A percentile compares a stretch with the other conserved stretches of the same genome.
These are phyloP conservation scores for Nezara viridula DNA, from an alignment of 2,888 invertebrate genomes.

Conservation along the genomic window DNA sequence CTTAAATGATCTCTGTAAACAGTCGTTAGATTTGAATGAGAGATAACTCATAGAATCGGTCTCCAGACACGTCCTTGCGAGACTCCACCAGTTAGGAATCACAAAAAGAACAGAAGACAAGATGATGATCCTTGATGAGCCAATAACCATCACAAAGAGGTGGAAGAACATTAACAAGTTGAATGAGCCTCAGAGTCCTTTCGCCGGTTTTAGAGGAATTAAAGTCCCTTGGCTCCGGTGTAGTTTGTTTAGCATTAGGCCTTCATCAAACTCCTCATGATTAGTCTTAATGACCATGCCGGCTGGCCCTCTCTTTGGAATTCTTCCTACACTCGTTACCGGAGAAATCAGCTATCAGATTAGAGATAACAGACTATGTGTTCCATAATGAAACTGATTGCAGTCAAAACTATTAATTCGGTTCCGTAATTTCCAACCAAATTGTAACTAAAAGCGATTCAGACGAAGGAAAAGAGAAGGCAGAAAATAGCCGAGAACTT, in stretches of 20 bases:
- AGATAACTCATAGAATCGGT: neutral
- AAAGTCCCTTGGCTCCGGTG: neutral
- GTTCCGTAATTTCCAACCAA: neutral
- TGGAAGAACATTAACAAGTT: neutral
- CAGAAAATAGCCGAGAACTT: neutral
- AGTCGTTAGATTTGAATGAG: neutral
- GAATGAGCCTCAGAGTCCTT: neutral
- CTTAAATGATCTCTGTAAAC: neutral
- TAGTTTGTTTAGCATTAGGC: constrained; percentile 35
- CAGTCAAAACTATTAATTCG: neutral
- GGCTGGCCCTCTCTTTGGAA: neutral
- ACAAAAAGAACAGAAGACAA: neutral
- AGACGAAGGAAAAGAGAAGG: neutral
- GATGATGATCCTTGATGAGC: constrained; percentile 25
- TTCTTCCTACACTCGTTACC: neutral
- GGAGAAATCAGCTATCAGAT: neutral
- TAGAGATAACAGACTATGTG: neutral
- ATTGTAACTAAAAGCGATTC: neutral
- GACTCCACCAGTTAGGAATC: neutral
- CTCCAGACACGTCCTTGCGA: neutral
- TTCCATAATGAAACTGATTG: neutral
- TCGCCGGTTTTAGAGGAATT: neutral
- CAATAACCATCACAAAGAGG: constrained; percentile 11
- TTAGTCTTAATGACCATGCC: neutral
- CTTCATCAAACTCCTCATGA: constrained; percentile 38